A percentile compares a stretch with the other conserved stretches of the same genome.
phyloP scores from a whole-genome alignment of 2,888 invertebrate species.

The Crematogaster levior region DNA sequence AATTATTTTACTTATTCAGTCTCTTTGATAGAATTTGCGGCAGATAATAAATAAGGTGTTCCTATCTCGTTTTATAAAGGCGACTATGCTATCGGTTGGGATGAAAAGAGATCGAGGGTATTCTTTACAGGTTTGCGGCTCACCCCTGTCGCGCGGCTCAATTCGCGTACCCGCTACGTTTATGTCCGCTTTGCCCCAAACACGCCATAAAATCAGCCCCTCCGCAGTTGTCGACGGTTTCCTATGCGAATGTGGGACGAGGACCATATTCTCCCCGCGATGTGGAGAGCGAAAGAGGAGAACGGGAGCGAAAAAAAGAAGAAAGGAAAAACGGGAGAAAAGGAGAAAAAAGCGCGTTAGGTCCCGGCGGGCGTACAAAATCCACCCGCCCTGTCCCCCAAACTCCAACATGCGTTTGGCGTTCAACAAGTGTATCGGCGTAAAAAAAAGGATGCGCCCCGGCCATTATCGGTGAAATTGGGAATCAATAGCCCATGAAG shows the following conservation, averaged over 20 bases:
- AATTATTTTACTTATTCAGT: background rate
- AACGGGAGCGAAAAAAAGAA: conserved; percentile 72
- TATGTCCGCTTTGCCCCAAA: conserved; percentile 79
- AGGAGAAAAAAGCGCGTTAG: conserved; percentile 58
- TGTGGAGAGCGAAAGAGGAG: conserved; percentile 53
- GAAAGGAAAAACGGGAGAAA: conserved; percentile 60
- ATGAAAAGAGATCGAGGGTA: conserved; percentile 38
- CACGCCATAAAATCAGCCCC: conserved; percentile 82
- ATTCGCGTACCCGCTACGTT: conserved; percentile 75
- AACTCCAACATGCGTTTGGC: conserved; percentile 32
- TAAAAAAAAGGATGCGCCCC: conserved; percentile 75
- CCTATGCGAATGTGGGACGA: conserved; percentile 79
- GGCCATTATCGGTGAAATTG: conserved; percentile 84
- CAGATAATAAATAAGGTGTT: background rate
- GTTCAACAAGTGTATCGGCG: conserved; percentile 85
- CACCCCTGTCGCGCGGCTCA: conserved; percentile 62
- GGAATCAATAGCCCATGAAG: conserved; percentile 84
- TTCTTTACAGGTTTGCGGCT: conserved; percentile 55
- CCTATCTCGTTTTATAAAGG: background rate
- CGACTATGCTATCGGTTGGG: background rate
- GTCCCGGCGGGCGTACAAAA: conserved; percentile 75
- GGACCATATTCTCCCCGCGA: conserved; percentile 78
- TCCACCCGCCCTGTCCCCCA: conserved; percentile 61
- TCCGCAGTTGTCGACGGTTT: conserved; percentile 74
- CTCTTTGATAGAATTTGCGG: background rate